Base-by-base conservation (phyloP, 1,140 invertebrate genomes). In the Psix sp. region DNA sequence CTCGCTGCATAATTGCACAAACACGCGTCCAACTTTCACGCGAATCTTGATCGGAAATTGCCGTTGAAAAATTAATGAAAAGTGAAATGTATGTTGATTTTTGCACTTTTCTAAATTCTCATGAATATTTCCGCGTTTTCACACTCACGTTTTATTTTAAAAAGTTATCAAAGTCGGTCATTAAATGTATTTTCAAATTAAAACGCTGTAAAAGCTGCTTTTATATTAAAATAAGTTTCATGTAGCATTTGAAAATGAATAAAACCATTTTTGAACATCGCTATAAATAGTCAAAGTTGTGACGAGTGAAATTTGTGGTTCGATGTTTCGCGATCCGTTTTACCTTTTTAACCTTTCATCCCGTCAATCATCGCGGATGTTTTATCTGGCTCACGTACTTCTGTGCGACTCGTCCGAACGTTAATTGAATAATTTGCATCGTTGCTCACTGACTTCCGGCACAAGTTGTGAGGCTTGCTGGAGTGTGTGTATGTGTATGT, bases 351-450 rank as follows among this genome's bases (percentile, higher is more conserved):
- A 54, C 52, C 15, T 29, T 9, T 35, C 9, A 35, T 35, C 70
- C 74, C 80, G 74, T 67, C 80, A 81, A 82, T 84, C 80, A 82
- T 81, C 39, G 67, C 80, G 77, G 78, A 76, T 78, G 78, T 77
- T 79, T 70, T 79, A 80, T 82, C 77, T 77, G 54, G 51, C 63
- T 66, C 48, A 48, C 51, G 45, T 56, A 57, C 35, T 67, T 52
- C 49, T 36, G 63, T 49, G 46, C 63, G 63, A 57, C 43, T 60
- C 45, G 56, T 33, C 20, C 59, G 66, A 71, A 82, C 78, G 76
- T 83, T 84, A 83, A 84, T 82, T 82, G 81, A 84, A 84, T 82
- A 83, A 84, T 84, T 84, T 83, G 77, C 82, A 83, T 83, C 75
- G 62, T 75, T 68, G 38, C 46, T 77, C 78, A 73, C 72, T 63